Base-by-base conservation (phyloP, 2,113 vertebrate species). In the Lophochroa leadbeateri region DNA sequence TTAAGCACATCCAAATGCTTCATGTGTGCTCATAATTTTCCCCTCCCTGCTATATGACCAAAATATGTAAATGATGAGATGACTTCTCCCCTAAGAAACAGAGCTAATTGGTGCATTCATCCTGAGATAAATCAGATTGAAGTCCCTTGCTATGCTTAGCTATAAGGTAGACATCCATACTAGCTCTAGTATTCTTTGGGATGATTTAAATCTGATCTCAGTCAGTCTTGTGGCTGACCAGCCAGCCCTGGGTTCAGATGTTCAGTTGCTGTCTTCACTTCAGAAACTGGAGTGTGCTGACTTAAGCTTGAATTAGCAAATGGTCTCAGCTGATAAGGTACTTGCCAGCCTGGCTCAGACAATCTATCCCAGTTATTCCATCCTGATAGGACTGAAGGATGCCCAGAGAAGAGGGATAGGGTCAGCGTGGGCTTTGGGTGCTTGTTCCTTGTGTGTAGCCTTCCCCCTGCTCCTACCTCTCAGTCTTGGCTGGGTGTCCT, bases 371-470 rank as follows among this genome's bases (percentile, higher is more conserved):
- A 29, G 33, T 46, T 65, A 58, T 7, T 31, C 61, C 16, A 43
- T 55, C 33, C 29, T 72, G 27, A 10, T 11, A 35, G 44, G 24
- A 12, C 15, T 28, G 28, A 65, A 47, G 35, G 21, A 33, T 76
- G 52, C 20, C 17, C 17, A 13, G 39, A 75, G 65, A 68, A 78
- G 82, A 46, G 17, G 15, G 13, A 31, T 7, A 17, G 31, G n/a
- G 24, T 37, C 7, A 8, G 2, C 19, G 28, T 37, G 10, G n/a
- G n/a, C 13, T 3, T 1, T 74, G 49, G 17, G 8, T n/a, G 3
- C 37, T 83, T 0, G 0, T 52, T 91, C 37, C 49, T 17, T 14
- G 21, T 1, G 2, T 78, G 31, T 21, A 70, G 37, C 5, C 41
- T 79, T 71, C 19, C 12, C 14, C 4, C 27, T 72, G 12, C 44